Conservation (phyloP, 64 coral and sea anemone species). For the Orbicella faveolata region DNA sequence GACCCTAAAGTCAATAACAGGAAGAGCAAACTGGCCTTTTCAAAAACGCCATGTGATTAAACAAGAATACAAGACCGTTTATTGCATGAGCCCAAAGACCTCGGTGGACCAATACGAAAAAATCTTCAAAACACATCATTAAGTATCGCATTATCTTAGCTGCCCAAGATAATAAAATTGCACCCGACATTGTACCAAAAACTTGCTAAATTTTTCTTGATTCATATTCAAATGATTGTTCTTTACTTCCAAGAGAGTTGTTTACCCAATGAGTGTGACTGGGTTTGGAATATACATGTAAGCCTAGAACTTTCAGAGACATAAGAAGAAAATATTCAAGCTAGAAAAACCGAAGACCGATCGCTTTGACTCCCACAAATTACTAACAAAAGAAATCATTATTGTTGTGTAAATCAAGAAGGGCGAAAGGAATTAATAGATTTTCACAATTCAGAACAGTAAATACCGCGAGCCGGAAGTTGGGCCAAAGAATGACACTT, state of each 20-base stretch:
- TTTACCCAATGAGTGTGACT: neutral
- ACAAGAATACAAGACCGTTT: neutral
- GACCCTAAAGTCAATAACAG: neutral
- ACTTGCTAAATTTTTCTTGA: neutral
- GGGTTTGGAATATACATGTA: neutral
- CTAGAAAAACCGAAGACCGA: neutral
- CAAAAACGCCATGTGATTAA: constrained; percentile 26
- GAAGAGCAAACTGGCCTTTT: neutral
- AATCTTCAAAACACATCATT: neutral
- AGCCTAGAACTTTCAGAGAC: neutral
- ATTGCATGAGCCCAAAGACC: neutral
- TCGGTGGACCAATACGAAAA: constrained; percentile 1
- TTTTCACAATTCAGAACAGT: neutral
- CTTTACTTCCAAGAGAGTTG: neutral
- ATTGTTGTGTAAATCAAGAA: neutral
- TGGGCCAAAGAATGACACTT: neutral
- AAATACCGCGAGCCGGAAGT: neutral
- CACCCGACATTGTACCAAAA: neutral
- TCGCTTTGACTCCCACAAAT: neutral
- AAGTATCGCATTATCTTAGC: neutral
- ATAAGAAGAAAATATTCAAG: neutral
- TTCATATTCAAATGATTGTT: constrained; percentile 8
- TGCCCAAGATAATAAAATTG: neutral
- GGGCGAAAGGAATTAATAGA: neutral
- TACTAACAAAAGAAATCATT: constrained; percentile 21